Evolutionary conservation across 2,888 invertebrate species (phyloP), one percentile per base, ranked within the genome.

Genomic region (Ypsolopha scabrella): DNA sequence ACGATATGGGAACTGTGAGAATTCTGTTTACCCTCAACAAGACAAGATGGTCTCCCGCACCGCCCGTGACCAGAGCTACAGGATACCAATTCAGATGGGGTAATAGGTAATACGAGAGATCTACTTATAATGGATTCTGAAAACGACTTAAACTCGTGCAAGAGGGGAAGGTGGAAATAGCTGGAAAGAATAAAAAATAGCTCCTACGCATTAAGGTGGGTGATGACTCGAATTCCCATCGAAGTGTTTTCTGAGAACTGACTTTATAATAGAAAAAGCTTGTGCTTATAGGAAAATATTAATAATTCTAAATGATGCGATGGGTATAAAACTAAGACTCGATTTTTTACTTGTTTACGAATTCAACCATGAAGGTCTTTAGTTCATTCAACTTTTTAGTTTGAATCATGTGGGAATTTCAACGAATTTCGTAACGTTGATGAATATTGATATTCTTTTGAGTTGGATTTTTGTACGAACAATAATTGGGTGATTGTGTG

Each of bases 1-100:
- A 73, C 69, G 67, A 67, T 65, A 67, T 67, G 65, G 64, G 64
- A 70, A 58, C 70, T 72, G 55, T 54, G 73, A 69, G 78, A 78
- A 78, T 68, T 58, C 46, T 53, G 43, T 38, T 8, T 13, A 43
- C 43, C 68, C 62, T 65, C 61, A 51, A 48, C 71, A 67, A 61
- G 56, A 48, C 71, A 68, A 61, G 56, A 55, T 65, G 78, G 68
- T 57, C 70, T 62, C 53, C 65, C 60, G 58, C 62, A 53, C 60
- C 61, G 56, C 57, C 56, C 53, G 50, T 51, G 51, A 53, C 55
- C 56, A 56, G 58, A 55, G 55, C 54, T 50, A 53, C 6, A 46
- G n/a, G 9, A 58, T 55, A 54, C 52, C 50, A 53, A 52, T 52
- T 51, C 47, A 60, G 51, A 48, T 56, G 57, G 54, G 57, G 51